Evolutionary conservation across 2,888 invertebrate species (phyloP), one percentile per base, ranked within the genome.

Genomic region (Plemyria rubiginata): DNA sequence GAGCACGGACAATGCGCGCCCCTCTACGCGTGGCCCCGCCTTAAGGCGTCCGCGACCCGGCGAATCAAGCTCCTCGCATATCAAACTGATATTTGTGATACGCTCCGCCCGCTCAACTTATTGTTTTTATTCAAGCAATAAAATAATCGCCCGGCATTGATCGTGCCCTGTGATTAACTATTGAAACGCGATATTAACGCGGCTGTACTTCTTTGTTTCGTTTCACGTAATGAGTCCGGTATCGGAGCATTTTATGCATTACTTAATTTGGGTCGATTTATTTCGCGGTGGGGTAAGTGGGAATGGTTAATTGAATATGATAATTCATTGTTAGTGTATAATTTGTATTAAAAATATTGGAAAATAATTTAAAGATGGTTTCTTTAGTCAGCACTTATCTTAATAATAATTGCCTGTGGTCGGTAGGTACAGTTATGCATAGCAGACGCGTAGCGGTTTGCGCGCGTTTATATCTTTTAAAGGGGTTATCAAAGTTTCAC

Each of bases 51-150:
- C 80, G 83, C 84, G 80, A 79, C 81, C 82, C 82, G 84, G 90
- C 92, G 92, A 93, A 93, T 93, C 90, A 86, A 85, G 85, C 86
- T 70, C 74, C 86, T 78, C 85, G 85, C 61, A 85, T 91, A 92
- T 91, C 90, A 92, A 91, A 91, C 84, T 88, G 88, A 92, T 92
- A 90, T 88, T 88, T 80, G 82, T 80, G 79, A 82, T 83, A 84
- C 82, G 86, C 90, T 85, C 90, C 90, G 88, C 88, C 90, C 86
- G 87, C 82, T 75, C 58, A 78, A 74, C 78, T 86, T 87, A 85
- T 88, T 88, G 88, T 88, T 91, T 91, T 90, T 92, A 91, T 91
- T 89, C 87, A 76, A 81, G 81, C 82, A 86, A 91, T 92, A 89
- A 90, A 90, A 88, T 88, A 86, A 89, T 89, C 77, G 82, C 77